Conservation (phyloP, 2,113 vertebrate species). For the Malaclemys terrapin region DNA sequence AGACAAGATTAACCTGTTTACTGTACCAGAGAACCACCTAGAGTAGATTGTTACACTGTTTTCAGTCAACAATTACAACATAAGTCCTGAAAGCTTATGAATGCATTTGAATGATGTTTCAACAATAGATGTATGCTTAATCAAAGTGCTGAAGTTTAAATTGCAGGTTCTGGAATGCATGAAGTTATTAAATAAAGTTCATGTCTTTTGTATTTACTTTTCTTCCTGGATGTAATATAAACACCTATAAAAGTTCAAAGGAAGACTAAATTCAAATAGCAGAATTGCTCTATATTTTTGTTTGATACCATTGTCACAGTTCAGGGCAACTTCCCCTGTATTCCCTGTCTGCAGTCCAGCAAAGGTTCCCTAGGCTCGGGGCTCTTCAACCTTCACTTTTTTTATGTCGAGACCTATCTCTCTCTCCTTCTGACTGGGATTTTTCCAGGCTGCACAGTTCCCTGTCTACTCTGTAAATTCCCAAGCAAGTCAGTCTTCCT, state of each 20-base stretch:
- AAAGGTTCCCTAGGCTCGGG: not conserved
- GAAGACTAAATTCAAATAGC: not conserved
- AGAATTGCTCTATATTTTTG: not conserved
- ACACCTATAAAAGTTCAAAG: slow-evolving; percentile 16
- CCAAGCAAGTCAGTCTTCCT: not conserved
- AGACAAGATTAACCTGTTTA: slow-evolving; percentile 64
- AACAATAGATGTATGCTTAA: slow-evolving; percentile 34
- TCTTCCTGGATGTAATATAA: slow-evolving; percentile 19
- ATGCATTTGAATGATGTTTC: not conserved
- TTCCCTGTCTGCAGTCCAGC: not conserved
- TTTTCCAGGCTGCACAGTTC: not conserved
- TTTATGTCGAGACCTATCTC: not conserved
- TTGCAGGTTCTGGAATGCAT: slow-evolving; percentile 25
- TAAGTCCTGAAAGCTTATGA: slow-evolving; percentile 34
- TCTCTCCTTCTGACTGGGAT: not conserved
- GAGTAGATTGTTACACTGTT: slow-evolving; percentile 37
- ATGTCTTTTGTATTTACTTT: slow-evolving; percentile 12
- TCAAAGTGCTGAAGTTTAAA: slow-evolving; percentile 45
- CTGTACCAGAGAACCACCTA: slow-evolving; percentile 39
- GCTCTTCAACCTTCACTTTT: not conserved
- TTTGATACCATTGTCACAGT: not conserved
- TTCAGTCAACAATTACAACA: slow-evolving; percentile 48
- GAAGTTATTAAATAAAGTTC: slow-evolving; percentile 6
- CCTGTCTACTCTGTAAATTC: not conserved
- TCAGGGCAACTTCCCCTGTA: not conserved